These are phyloP conservation scores for Conistra vaccinii DNA, from an alignment of 2,888 invertebrate genomes.

Conservation along the genomic window DNA sequence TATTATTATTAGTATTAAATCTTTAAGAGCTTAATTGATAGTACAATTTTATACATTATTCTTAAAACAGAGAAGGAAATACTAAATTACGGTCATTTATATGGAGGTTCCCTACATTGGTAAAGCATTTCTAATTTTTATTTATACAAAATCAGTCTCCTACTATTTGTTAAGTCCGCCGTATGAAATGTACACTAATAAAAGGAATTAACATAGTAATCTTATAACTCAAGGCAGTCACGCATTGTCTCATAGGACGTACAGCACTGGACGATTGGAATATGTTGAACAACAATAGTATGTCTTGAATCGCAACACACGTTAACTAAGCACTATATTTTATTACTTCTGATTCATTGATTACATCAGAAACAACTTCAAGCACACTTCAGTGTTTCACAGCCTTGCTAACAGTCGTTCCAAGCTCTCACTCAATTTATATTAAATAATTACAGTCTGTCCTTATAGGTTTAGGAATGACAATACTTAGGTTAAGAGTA, in stretches of 20 bases:
- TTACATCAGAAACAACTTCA: slow-evolving; percentile 78
- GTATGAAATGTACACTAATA: slow-evolving; percentile 74
- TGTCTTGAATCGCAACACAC: slow-evolving; percentile 67
- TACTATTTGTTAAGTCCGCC: slow-evolving; percentile 87
- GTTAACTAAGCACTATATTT: slow-evolving; percentile 70
- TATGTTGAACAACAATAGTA: slow-evolving; percentile 73
- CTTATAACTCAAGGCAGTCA: slow-evolving; percentile 77
- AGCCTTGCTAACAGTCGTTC: slow-evolving; percentile 88
- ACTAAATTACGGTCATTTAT: slow-evolving; percentile 74
- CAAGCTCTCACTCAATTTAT: slow-evolving; percentile 83
- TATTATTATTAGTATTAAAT: slow-evolving; percentile 76
- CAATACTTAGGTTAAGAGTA: slow-evolving; percentile 77
- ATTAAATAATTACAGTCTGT: slow-evolving; percentile 80
- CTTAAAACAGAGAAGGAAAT: slow-evolving; percentile 70
- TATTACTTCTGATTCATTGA: slow-evolving; percentile 64
- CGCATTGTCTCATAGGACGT: slow-evolving; percentile 80
- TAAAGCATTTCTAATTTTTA: slow-evolving; percentile 86
- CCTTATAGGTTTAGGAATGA: slow-evolving; percentile 86
- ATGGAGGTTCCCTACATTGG: slow-evolving; percentile 82
- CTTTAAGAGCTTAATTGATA: slow-evolving; percentile 72
- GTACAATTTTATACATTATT: slow-evolving; percentile 75
- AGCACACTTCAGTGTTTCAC: slow-evolving; percentile 86
- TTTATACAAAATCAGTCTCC: slow-evolving; percentile 90
- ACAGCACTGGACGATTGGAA: slow-evolving; percentile 83
- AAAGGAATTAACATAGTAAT: slow-evolving; percentile 74